phyloP scores from a whole-genome alignment of 2,888 invertebrate genomes.

The Oxyscelio sp. region DNA sequence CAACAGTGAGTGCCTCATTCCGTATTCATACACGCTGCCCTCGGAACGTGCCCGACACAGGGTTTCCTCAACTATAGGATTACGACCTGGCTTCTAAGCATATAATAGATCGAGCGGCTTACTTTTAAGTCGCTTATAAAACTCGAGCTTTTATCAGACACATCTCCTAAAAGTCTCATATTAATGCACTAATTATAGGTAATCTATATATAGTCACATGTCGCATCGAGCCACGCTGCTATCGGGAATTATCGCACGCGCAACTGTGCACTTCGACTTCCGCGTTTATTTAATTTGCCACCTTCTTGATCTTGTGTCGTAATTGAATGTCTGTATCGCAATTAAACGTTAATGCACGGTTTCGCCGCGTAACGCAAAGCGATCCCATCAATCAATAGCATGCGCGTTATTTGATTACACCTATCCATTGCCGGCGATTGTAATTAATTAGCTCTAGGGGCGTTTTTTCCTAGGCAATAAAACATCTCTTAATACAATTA shows the following conservation, averaged over 20 bases:
- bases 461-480: not conserved
- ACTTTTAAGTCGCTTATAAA: constrained; percentile 78
- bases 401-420: not conserved
- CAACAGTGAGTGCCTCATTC: too few species aligned
- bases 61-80: constrained; percentile 85
- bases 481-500: not conserved
- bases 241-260: not conserved
- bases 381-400: too few species aligned
- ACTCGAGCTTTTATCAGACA: constrained; percentile 68
- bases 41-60: constrained; percentile 74
- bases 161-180: constrained; percentile 66
- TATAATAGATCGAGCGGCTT: constrained; percentile 82
- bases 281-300: not conserved
- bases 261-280: not conserved
- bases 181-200: constrained; percentile 41
- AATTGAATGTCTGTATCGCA: not conserved
- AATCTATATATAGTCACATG: not conserved
- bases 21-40: constrained; percentile 65
- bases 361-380: too few species aligned
- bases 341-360: too few species aligned
- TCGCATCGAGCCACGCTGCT: not conserved
- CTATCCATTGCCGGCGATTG: not conserved
- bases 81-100: constrained; percentile 85
- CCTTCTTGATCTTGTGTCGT: not conserved
- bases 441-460: not conserved